These are phyloP conservation scores for Atrichornis clamosus DNA, from an alignment of 2,113 vertebrate species.

Conservation along the genomic window DNA sequence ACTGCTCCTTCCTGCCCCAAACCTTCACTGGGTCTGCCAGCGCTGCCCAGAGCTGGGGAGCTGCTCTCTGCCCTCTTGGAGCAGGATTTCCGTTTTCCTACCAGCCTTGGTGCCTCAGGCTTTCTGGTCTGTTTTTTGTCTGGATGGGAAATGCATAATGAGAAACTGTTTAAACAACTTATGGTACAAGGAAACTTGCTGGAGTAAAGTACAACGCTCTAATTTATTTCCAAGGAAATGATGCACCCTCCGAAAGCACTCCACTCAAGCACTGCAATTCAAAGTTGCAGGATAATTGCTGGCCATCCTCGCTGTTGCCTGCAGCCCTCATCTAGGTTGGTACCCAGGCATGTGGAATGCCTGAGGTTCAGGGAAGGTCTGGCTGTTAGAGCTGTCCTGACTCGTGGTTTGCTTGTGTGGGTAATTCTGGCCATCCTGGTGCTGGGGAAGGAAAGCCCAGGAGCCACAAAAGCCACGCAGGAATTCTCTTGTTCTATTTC, in stretches of 20 bases:
- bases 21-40: background rate
- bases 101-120: conserved; percentile 10
- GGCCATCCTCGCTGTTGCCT: background rate
- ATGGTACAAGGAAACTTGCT: conserved; percentile 29
- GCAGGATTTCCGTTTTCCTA: conserved; percentile 43
- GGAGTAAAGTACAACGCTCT: background rate
- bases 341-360: background rate
- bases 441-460: background rate
- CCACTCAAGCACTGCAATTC: background rate
- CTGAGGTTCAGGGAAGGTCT: background rate
- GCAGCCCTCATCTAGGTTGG: background rate
- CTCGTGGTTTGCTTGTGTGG: background rate
- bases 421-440: background rate
- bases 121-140: conserved; percentile 2
- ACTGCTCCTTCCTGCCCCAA: background rate
- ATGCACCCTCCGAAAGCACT: background rate
- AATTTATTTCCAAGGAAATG: conserved; percentile 51
- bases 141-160: conserved; percentile 38
- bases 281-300: background rate
- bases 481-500: conserved; percentile 32
- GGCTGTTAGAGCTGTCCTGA: background rate
- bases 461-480: background rate
- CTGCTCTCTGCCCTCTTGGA: background rate
- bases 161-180: conserved; percentile 49
- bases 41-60: background rate